Evolutionary conservation across 2,797 vertebrate species (phyloP), one percentile per base, ranked within the genome.

Genomic region (Muscicapa striata): DNA sequence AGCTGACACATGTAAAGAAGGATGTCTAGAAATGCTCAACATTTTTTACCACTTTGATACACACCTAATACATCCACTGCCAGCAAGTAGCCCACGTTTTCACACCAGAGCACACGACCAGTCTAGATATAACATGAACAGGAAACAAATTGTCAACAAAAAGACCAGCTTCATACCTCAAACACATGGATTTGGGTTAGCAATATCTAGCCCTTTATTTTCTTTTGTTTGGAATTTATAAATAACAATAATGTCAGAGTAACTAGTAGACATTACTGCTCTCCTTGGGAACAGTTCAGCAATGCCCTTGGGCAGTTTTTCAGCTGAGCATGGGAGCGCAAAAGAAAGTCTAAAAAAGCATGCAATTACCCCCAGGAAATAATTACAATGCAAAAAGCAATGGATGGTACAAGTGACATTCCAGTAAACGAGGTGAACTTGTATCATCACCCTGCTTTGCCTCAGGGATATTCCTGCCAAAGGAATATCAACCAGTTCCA

Each of bases 401-500:
- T 94, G 85, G 80, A 95, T 95, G 51, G 51, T 95, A 95, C 83
- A 90, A 94, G 69, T 81, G 95, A 88, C 93, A 91, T 96, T 96
- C 94, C 95, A 90, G 85, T 88, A 96, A 95, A 95, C 32, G 15
- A 94, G 93, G 94, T 94, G 96, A 95, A 90, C 93, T 95, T 94
- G 87, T 95, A 94, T 96, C 94, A 96, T 95, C 36, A 6, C 46
- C 76, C 73, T 86, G 73, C 93, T 86, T 96, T 88, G 95, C 96
- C 93, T 88, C 66, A 36, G 93, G 96, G 93, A 84, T 96, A 94
- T 90, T 88, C 45, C 89, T 90, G 79, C 89, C 91, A 93, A 92
- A 94, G 83, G 94, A 94, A 73, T 94, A 95, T 62, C 91, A 94
- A 61, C 66, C 46, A 78, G 43, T 84, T 96, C 82, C 93, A 94